Evolutionary conservation across 2,797 vertebrate genomes (phyloP).

Genomic region (Percopsis omiscomaycus): DNA sequence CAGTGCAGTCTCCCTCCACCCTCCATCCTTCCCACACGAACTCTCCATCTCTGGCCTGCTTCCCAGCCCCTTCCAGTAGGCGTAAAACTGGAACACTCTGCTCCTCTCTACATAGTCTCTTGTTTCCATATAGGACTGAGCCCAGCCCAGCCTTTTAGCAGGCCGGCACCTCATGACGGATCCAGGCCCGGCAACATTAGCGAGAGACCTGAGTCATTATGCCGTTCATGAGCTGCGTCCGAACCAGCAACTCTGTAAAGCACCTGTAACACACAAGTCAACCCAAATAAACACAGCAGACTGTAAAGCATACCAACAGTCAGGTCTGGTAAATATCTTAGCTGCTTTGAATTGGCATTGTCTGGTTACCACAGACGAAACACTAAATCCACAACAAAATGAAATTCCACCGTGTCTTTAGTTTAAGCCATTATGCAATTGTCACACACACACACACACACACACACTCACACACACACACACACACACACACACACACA

Average conservation of each 20-base stretch:
- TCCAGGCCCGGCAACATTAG: conserved; percentile 57
- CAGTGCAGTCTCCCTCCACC: not conserved
- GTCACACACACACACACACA: not conserved
- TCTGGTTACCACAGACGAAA: not conserved
- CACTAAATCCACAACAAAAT: not conserved
- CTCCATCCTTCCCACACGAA: conserved; percentile 8
- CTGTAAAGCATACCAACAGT: conserved; percentile 41
- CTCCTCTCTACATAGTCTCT: conserved; percentile 35
- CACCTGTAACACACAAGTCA: conserved; percentile 70
- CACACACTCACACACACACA: conserved; percentile 2
- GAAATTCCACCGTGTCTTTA: not conserved
- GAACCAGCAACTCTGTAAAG: conserved; percentile 68
- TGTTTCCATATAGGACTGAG: conserved; percentile 32
- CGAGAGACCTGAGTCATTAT: conserved; percentile 61
- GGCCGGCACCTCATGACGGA: conserved; percentile 31
- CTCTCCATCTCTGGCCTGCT: conserved; percentile 29
- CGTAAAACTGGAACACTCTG: conserved; percentile 42
- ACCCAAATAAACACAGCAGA: conserved; percentile 65
- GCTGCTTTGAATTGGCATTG: no score
- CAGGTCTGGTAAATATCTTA: no score
- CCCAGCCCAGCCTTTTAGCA: conserved; percentile 33
- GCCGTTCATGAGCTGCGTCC: conserved; percentile 67
- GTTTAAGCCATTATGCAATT: no score
- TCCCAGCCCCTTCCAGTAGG: conserved; percentile 40
- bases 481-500: conserved; percentile 19